These are phyloP conservation scores for Phragmatobia fuliginosa DNA, from an alignment of 2,888 invertebrate genomes.

Conservation along the genomic window DNA sequence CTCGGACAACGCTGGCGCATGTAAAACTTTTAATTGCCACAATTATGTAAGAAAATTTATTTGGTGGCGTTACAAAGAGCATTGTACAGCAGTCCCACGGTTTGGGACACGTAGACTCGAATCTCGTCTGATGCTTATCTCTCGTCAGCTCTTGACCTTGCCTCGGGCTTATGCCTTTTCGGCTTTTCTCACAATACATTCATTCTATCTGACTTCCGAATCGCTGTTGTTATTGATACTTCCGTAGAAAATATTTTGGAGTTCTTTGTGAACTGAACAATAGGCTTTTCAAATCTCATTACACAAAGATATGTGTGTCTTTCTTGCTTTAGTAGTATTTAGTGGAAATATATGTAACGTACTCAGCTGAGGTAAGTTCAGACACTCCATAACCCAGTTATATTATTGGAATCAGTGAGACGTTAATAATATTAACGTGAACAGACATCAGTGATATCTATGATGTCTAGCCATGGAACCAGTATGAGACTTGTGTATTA, in stretches of 20 bases:
- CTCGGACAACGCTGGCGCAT: conserved; percentile 43
- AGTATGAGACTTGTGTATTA: neutral
- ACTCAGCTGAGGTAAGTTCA: conserved; percentile 2
- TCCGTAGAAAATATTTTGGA: conserved; percentile 52
- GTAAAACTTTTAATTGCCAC: conserved; percentile 76
- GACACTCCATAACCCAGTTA: conserved; percentile 43
- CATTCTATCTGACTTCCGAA: conserved; percentile 67
- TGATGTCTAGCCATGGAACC: neutral
- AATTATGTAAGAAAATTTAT: conserved; percentile 78
- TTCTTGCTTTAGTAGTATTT: neutral
- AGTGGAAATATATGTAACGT: neutral
- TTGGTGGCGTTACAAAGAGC: conserved; percentile 65
- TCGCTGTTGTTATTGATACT: conserved; percentile 61
- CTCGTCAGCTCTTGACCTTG: conserved; percentile 74
- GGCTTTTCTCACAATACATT: conserved; percentile 62
- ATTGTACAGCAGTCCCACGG: conserved; percentile 76
- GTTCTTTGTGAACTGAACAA: conserved; percentile 32
- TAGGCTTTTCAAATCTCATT: neutral
- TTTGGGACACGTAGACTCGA: conserved; percentile 68
- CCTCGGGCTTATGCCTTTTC: conserved; percentile 70
- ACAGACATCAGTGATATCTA: conserved; percentile 24
- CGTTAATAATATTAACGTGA: conserved; percentile 28
- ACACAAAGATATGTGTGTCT: neutral
- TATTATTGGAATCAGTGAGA: conserved; percentile 38
- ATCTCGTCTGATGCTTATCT: conserved; percentile 69